phyloP scores from a whole-genome alignment of 1,140 invertebrate genomes.

The Diorhabda elongata region DNA sequence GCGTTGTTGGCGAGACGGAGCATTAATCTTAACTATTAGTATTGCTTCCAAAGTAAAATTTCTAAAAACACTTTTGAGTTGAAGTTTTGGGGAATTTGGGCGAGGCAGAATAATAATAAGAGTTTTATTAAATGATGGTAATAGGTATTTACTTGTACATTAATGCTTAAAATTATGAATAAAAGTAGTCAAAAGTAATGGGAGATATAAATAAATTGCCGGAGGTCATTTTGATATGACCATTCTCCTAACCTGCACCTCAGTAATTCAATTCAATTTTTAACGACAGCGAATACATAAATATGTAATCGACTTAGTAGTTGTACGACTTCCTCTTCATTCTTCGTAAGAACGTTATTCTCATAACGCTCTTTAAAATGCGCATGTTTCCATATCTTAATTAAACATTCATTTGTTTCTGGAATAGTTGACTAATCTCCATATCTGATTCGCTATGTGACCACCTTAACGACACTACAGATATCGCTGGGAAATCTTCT shows the following conservation, averaged over 20 bases:
- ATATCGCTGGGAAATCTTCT: constrained; percentile 43
- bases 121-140: too few species aligned
- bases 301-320: neutral
- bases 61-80: too few species aligned
- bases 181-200: too few species aligned
- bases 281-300: constrained; percentile 17
- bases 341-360: constrained; percentile 16
- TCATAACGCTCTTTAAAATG: constrained; percentile 36
- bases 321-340: constrained; percentile 12
- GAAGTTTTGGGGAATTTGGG: too few species aligned
- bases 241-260: neutral
- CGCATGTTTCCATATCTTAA: constrained; percentile 41
- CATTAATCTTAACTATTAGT: too few species aligned
- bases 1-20: too few species aligned
- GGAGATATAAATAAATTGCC: too few species aligned
- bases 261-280: constrained; percentile 4
- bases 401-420: constrained; percentile 42
- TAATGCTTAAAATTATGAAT: too few species aligned
- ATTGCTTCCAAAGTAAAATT: too few species aligned
- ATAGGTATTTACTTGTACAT: too few species aligned
- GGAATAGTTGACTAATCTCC: constrained; percentile 42
- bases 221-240: neutral
- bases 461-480: constrained; percentile 41
- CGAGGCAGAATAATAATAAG: too few species aligned
- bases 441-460: constrained; percentile 44